Evolutionary conservation across 1,140 invertebrate species (phyloP).

Genomic region (Trichomalopsis sarcophagae): DNA sequence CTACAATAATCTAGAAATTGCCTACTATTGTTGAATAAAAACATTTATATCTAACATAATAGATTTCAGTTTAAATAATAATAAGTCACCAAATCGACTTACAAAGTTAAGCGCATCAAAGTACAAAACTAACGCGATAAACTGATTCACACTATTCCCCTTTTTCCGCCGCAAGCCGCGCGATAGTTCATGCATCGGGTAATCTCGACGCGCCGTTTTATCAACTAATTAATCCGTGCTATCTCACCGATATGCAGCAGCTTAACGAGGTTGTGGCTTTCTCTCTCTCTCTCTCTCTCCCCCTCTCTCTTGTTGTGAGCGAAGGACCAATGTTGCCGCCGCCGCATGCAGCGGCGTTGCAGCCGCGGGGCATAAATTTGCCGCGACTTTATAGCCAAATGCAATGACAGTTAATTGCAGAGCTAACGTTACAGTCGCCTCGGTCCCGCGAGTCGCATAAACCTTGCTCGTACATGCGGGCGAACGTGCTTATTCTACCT

Average conservation of each 20-base stretch:
- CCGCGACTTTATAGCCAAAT: constrained; percentile 46
- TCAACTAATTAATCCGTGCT: constrained; percentile 49
- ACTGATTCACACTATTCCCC: background rate
- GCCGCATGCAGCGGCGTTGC: background rate
- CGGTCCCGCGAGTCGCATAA: constrained; percentile 47
- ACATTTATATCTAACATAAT: no score
- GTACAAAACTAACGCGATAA: background rate
- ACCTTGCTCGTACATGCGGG: background rate
- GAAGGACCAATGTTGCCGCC: background rate
- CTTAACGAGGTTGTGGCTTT: constrained; percentile 28
- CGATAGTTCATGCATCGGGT: constrained; percentile 37
- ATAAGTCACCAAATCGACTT: background rate
- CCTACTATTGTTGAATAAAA: background rate
- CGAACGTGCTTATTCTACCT: constrained; percentile 20
- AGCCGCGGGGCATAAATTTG: constrained; percentile 43
- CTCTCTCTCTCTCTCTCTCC: background rate
- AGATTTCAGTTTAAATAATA: background rate
- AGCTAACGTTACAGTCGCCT: constrained; percentile 18
- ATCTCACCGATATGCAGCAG: constrained; percentile 38
- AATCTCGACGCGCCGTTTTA: constrained; percentile 40
- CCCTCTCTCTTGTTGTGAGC: background rate
- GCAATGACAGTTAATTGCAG: constrained; percentile 50
- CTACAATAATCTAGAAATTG: no score
- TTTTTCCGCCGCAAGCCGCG: constrained; percentile 12
- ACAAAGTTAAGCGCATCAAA: background rate